Conservation (phyloP, 1,140 invertebrate species). For the Triops longicaudatus region DNA sequence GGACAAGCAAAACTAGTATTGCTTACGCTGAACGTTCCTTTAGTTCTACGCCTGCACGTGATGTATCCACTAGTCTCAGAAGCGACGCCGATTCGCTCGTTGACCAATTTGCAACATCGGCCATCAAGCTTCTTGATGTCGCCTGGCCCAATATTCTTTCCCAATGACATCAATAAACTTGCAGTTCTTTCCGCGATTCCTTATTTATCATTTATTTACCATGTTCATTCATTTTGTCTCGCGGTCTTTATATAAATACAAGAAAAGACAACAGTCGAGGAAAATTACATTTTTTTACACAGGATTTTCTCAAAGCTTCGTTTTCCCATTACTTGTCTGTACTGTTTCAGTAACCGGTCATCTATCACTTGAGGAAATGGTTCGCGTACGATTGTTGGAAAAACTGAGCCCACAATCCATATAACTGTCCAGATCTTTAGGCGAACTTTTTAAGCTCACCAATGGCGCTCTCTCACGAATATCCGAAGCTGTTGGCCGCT, state of each 20-base stretch:
- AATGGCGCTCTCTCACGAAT: slow-evolving; percentile 49
- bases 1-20: neutral
- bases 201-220: neutral
- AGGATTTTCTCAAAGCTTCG: neutral
- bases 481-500: slow-evolving; percentile 65
- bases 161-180: neutral
- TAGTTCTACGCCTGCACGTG: neutral
- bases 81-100: neutral
- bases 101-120: neutral
- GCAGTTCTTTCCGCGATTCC: neutral
- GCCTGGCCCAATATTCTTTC: neutral
- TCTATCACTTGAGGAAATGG: neutral
- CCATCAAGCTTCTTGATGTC: neutral
- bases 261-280: slow-evolving; percentile 7
- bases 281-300: neutral
- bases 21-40: neutral
- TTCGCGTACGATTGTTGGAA: neutral
- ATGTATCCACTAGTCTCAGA: neutral
- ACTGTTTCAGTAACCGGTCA: neutral
- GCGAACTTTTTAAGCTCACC: neutral
- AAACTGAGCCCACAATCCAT: neutral
- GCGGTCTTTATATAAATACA: slow-evolving; percentile 13
- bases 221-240: neutral
- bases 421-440: neutral
- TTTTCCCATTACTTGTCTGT: neutral